A percentile compares a stretch with the other conserved stretches of the same genome.
phyloP scores from a whole-genome alignment of 2,113 vertebrate genomes.

The Castor canadensis region DNA sequence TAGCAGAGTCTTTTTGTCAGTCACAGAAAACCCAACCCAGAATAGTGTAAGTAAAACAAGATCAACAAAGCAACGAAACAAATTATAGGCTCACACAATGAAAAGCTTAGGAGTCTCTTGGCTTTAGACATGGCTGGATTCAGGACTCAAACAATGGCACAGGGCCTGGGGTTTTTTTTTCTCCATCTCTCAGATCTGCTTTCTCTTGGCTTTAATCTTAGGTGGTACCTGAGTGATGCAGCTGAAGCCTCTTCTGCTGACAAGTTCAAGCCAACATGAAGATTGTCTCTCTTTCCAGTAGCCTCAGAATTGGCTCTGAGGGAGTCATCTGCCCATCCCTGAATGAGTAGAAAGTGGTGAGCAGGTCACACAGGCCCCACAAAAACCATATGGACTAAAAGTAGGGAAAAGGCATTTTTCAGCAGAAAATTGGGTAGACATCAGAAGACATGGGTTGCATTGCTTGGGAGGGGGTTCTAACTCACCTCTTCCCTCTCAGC shows the following conservation, averaged over 20 bases:
- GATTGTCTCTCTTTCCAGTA: neutral
- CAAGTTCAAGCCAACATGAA: neutral
- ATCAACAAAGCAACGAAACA: neutral
- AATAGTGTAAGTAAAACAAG: neutral
- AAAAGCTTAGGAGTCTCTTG: neutral
- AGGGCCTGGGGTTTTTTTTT: neutral
- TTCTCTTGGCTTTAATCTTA: constrained; percentile 21
- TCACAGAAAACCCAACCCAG: neutral
- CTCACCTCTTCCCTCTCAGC: neutral
- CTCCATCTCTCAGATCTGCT: neutral
- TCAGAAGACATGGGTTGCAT: neutral
- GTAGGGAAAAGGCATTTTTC: neutral
- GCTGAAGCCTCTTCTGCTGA: neutral
- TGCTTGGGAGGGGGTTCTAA: neutral
- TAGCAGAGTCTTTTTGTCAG: neutral
- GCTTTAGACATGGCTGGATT: neutral
- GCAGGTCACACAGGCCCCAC: neutral
- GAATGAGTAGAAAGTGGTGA: neutral
- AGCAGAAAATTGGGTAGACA: neutral
- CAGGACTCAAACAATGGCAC: neutral
- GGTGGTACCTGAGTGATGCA: neutral
- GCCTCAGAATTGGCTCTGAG: constrained; percentile 30
- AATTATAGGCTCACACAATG: neutral
- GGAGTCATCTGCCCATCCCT: neutral
- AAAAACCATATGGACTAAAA: neutral